Evolutionary conservation across 2,113 vertebrate genomes (phyloP).

Genomic region (Silurus asotus): DNA sequence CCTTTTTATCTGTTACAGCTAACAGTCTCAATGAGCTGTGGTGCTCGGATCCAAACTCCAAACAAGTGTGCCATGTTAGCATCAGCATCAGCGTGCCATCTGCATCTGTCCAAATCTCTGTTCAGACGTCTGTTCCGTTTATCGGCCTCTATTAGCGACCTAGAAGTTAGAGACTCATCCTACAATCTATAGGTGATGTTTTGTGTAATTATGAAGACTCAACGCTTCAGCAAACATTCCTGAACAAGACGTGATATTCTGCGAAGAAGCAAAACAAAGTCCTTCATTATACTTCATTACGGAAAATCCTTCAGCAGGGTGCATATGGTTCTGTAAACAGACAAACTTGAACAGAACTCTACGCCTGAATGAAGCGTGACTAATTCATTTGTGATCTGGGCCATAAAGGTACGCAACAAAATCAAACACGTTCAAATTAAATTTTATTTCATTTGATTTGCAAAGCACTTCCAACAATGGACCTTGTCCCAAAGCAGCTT

Average conservation of each 20-base stretch:
- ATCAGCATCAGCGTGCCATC: not conserved
- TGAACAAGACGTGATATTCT: constrained; percentile 28
- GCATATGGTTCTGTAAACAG: constrained; percentile 59
- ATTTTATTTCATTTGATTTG: too few relatives aligned
- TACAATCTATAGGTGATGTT: not conserved
- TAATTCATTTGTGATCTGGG: constrained; percentile 60
- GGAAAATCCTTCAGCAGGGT: constrained; percentile 25
- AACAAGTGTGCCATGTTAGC: not conserved
- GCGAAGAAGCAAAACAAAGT: constrained; percentile 43
- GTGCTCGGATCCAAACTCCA: not conserved
- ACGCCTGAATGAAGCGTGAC: constrained; percentile 69
- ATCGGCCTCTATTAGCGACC: not conserved
- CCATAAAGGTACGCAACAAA: not conserved
- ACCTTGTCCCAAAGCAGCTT: too few relatives aligned
- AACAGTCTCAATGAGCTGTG: not conserved
- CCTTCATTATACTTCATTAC: constrained; percentile 44
- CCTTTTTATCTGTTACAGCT: not conserved
- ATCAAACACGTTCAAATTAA: not conserved
- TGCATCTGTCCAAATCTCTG: not conserved
- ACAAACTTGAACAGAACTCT: constrained; percentile 59
- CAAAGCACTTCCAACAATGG: too few relatives aligned
- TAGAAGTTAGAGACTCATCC: not conserved
- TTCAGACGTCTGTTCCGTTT: not conserved
- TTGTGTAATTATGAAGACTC: not conserved
- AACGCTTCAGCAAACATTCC: constrained; percentile 39